Evolutionary conservation across 2,888 invertebrate genomes (phyloP).

Genomic region (Habroteleia sp.): DNA sequence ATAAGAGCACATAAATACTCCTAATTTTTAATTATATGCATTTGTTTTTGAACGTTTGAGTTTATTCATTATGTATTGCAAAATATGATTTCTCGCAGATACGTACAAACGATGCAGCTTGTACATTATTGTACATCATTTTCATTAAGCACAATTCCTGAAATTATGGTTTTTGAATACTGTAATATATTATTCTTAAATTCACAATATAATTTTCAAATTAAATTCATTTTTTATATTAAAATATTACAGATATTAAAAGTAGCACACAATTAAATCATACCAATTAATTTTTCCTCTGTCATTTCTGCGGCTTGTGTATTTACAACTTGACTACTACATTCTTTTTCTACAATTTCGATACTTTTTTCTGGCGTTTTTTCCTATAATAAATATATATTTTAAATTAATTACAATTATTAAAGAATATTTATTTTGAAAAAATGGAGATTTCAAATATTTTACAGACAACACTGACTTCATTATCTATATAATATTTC

Average conservation of each 20-base stretch:
- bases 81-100: conserved; percentile 23
- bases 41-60: no score
- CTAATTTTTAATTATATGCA: no score
- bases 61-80: conserved; percentile 5
- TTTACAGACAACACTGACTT: no score
- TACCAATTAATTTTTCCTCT: conserved; percentile 41
- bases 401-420: no score
- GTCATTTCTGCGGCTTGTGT: conserved; percentile 6
- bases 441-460: no score
- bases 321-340: conserved; percentile 33
- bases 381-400: no score
- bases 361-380: conserved; percentile 32
- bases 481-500: no score
- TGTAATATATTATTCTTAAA: conserved; percentile 18
- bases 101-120: conserved; percentile 61
- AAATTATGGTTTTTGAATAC: conserved; percentile 41
- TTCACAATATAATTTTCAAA: no score
- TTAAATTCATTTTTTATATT: no score
- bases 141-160: conserved; percentile 57
- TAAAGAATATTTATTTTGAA: no score
- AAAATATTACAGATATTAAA: background rate
- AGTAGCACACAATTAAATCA: conserved; percentile 2
- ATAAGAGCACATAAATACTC: conserved; percentile 27
- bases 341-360: conserved; percentile 35
- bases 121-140: conserved; percentile 61